A percentile compares a stretch with the other conserved stretches of the same genome.
phyloP scores from a whole-genome alignment of 2,888 invertebrate species.

The Vanessa cardui region DNA sequence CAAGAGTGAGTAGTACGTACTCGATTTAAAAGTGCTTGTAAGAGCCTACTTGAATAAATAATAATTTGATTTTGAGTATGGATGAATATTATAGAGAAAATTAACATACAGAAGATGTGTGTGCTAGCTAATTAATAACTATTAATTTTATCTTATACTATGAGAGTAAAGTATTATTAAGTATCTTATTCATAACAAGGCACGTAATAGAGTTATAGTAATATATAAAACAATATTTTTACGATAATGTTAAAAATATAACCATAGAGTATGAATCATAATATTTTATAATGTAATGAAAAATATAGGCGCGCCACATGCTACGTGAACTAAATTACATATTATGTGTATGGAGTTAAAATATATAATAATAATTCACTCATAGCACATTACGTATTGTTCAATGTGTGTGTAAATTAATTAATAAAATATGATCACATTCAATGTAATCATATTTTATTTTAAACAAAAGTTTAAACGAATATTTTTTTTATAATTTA shows the following conservation, averaged over 20 bases:
- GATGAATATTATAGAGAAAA: too few species aligned
- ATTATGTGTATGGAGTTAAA: not conserved
- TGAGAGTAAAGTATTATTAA: not conserved
- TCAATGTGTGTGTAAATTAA: too few species aligned
- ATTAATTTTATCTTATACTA: not conserved
- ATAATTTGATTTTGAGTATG: too few species aligned
- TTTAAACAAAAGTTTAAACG: too few species aligned
- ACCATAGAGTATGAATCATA: not conserved
- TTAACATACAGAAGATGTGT: not conserved
- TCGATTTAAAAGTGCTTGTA: too few species aligned
- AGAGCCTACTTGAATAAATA: too few species aligned
- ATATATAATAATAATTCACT: not conserved
- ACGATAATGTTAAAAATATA: not conserved
- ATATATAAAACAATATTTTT: not conserved
- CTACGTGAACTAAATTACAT: not conserved
- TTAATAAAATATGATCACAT: too few species aligned
- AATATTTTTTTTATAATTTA: too few species aligned
- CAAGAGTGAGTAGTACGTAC: too few species aligned
- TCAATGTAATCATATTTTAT: too few species aligned
- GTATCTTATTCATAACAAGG: not conserved
- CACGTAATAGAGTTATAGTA: not conserved
- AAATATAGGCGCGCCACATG: constrained; percentile 11
- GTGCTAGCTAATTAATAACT: not conserved
- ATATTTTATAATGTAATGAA: constrained; percentile 3
- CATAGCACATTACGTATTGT: too few species aligned